Conservation (phyloP, 1,140 invertebrate species). For the Rhyacophila brunnea region DNA sequence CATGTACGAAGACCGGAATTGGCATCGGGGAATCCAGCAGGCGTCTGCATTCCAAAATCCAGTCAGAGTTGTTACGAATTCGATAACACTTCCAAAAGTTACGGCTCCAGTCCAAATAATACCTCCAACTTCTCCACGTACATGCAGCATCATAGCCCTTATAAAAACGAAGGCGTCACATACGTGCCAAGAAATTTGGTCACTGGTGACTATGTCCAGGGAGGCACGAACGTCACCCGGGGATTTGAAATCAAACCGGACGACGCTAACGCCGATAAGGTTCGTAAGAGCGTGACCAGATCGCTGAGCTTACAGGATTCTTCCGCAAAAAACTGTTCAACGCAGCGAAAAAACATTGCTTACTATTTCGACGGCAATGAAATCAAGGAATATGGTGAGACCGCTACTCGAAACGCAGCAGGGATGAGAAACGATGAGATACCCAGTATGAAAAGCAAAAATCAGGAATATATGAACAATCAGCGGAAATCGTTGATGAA, state of each 20-base stretch:
- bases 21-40: slow-evolving; percentile 32
- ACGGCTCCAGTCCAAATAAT: slow-evolving; percentile 61
- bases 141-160: slow-evolving; percentile 52
- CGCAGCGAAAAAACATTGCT: slow-evolving; percentile 52
- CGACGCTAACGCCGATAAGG: neutral
- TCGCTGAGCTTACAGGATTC: slow-evolving; percentile 53
- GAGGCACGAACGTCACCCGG: slow-evolving; percentile 9
- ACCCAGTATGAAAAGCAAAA: slow-evolving; percentile 53
- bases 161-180: slow-evolving; percentile 25
- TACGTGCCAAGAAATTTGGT: slow-evolving; percentile 8
- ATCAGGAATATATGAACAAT: slow-evolving; percentile 55
- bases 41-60: slow-evolving; percentile 42
- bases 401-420: slow-evolving; percentile 36
- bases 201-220: neutral
- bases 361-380: slow-evolving; percentile 58
- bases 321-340: slow-evolving; percentile 38
- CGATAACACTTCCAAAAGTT: slow-evolving; percentile 57
- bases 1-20: slow-evolving; percentile 39
- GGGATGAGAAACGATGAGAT: slow-evolving; percentile 52
- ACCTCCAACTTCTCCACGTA: slow-evolving; percentile 44
- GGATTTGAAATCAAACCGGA: slow-evolving; percentile 18
- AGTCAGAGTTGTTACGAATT: slow-evolving; percentile 56
- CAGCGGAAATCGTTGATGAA: slow-evolving; percentile 49
- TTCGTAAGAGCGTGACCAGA: slow-evolving; percentile 48
- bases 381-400: slow-evolving; percentile 36